Conservation (phyloP, 2,113 vertebrate genomes). For the Cariama cristata region DNA sequence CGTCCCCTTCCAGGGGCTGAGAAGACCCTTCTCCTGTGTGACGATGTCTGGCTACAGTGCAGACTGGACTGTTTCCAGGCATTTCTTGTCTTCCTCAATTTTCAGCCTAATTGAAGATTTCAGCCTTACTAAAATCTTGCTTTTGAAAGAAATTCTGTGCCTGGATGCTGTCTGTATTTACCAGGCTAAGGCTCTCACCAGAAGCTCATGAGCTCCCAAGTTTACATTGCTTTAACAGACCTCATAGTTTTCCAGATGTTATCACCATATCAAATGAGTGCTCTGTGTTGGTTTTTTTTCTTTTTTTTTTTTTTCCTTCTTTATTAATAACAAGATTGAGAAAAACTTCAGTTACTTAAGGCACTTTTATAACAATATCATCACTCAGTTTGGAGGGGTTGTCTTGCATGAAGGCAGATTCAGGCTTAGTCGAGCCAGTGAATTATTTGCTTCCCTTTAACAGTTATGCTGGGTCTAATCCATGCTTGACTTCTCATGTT, state of each 20-base stretch:
- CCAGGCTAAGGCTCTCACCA: background rate
- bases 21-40: background rate
- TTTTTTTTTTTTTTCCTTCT: fast-evolving
- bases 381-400: slow-evolving; percentile 3
- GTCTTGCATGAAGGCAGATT: background rate
- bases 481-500: background rate
- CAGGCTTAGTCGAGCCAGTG: slow-evolving; percentile 2
- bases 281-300: background rate
- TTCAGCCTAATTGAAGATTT: slow-evolving; percentile 11
- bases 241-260: background rate
- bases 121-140: slow-evolving; percentile 1
- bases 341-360: slow-evolving; percentile 27
- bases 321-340: background rate
- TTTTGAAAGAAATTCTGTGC: slow-evolving; percentile 45
- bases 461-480: background rate
- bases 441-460: background rate
- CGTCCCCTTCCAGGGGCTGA: background rate
- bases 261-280: background rate
- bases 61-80: background rate
- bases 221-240: background rate
- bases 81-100: background rate
- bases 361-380: background rate
- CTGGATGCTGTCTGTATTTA: slow-evolving; percentile 18
- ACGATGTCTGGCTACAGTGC: background rate
- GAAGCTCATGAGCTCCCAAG: background rate